A percentile compares a stretch with the other conserved stretches of the same genome.
These are phyloP conservation scores for Acrocephalus arundinaceus DNA, from an alignment of 2,113 vertebrate species.

Conservation along the genomic window DNA sequence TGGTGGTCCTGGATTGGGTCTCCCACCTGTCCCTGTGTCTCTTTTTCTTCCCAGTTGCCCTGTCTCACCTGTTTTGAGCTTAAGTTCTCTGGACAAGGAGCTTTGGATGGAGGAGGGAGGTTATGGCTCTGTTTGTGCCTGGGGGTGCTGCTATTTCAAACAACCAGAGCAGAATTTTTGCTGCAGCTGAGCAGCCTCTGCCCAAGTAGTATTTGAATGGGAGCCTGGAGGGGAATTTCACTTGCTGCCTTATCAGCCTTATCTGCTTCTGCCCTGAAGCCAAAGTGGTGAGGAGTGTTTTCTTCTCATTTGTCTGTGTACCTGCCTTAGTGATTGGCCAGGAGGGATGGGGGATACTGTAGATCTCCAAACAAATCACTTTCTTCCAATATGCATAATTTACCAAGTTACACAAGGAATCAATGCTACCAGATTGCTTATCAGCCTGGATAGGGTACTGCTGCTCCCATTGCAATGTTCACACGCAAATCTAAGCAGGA, in stretches of 20 bases:
- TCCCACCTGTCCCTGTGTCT: neutral
- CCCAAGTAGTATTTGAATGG: neutral
- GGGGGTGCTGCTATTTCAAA: neutral
- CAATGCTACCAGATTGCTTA: neutral
- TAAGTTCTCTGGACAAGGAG: neutral
- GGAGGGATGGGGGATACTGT: neutral
- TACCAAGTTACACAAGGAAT: neutral
- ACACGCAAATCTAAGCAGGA: neutral
- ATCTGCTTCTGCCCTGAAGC: conserved; percentile 16
- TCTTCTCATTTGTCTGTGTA: conserved; percentile 51
- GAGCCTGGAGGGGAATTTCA: conserved; percentile 34
- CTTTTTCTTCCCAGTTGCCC: neutral
- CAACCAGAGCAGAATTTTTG: neutral
- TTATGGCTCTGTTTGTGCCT: neutral
- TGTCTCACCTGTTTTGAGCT: neutral
- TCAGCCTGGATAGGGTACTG: neutral
- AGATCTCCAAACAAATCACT: conserved; percentile 33
- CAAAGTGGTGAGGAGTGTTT: neutral
- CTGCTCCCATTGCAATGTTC: neutral
- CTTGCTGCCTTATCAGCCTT: conserved; percentile 51
- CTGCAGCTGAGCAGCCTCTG: neutral
- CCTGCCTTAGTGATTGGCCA: neutral
- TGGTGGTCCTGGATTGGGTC: neutral
- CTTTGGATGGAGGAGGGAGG: neutral
- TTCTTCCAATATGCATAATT: neutral